phyloP scores from a whole-genome alignment of 2,113 vertebrate genomes.

The Centrocercus urophasianus region DNA sequence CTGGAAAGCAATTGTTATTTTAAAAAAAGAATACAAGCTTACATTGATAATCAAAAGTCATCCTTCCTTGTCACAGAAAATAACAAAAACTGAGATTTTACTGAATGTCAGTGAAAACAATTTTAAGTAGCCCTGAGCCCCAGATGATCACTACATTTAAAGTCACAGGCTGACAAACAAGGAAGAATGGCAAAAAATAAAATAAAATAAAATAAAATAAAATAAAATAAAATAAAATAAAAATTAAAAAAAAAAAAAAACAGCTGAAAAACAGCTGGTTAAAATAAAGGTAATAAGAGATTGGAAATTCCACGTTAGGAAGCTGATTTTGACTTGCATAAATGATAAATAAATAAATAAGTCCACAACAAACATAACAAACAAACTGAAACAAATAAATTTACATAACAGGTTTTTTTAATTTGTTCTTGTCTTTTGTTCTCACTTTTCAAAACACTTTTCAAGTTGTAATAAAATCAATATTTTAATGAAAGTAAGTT shows the following conservation, averaged over 20 bases:
- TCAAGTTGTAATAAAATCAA: not conserved
- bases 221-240: not conserved
- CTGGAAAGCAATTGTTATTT: not conserved
- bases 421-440: not conserved
- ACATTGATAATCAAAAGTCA: not conserved
- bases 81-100: not conserved
- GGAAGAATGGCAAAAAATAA: not conserved
- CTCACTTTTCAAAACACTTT: not conserved
- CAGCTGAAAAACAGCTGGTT: not conserved
- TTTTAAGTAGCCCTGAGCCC: not conserved
- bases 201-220: too few relatives aligned
- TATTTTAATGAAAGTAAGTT: slow-evolving; percentile 42
- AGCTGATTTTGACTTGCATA: not conserved
- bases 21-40: not conserved
- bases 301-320: not conserved
- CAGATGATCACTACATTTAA: not conserved
- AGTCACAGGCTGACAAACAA: not conserved
- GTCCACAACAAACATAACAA: not conserved
- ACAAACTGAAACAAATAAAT: not conserved
- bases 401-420: not conserved
- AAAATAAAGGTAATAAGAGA: not conserved
- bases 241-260: not conserved
- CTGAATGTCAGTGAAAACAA: not conserved
- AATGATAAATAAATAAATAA: not conserved
- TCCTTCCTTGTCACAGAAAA: slow-evolving; percentile 11